Base-by-base conservation (phyloP, 2,797 vertebrate genomes). In the Sebastes oblongus region DNA sequence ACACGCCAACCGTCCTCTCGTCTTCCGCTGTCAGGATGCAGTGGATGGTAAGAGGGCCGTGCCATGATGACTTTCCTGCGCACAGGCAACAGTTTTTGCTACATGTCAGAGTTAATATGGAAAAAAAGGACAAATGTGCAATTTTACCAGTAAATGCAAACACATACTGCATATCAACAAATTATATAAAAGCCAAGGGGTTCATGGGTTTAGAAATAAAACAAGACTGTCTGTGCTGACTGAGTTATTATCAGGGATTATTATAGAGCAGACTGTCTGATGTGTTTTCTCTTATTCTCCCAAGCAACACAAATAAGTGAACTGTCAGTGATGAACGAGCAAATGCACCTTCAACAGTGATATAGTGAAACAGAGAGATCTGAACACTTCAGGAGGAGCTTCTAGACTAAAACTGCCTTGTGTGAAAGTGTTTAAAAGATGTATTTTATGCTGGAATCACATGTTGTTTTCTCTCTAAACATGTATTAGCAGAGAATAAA, bases 11-110 rank as follows among this genome's bases (percentile, higher is more conserved):
- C 13, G 96, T 97, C 78, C 96, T 99, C 78, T 99, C 98, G 1
- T 98, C 98, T 5, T 98, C 98, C 12, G 96, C 98, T 1, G 96
- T 99, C 25, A 97, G 97, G 93, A 93, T 99, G 68, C 97, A 99
- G 66, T 99, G 98, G 98, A 98, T 95, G 66, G 98, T 99, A 93
- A 98, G 96, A 11, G 3, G 8, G 46, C 18, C 27, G 22, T 9
- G 50, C 3, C 27, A 1, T n/a, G 9, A 25, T 60, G 4, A 39
- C 55, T 54, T 62, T 80, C 6, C 9, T 69, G 54, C 36, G 77
- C 69, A 54, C 50, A 39, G 8, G 34, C 16, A 42, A 24, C 18
- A 39, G 25, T 22, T 61, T 46, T 34, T 65, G 3, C 58, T 55
- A 20, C 14, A 8, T 34, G 22, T 39, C 24, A 55, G 8, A 32